These are phyloP conservation scores for Gracilinanus agilis DNA, from an alignment of 2,113 vertebrate species.

Conservation along the genomic window DNA sequence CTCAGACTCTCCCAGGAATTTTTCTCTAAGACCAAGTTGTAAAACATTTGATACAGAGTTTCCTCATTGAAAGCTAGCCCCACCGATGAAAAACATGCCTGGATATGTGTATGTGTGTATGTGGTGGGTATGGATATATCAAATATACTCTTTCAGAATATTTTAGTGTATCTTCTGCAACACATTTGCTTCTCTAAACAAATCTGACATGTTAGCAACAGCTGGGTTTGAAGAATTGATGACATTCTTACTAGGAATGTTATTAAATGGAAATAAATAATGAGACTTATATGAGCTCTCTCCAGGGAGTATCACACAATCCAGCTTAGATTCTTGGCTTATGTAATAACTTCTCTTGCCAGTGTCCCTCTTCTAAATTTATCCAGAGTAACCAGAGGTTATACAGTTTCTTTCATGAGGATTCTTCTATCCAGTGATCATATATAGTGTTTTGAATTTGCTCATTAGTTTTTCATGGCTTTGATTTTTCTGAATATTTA, in stretches of 20 bases:
- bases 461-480: neutral
- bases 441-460: neutral
- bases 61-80: neutral
- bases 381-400: neutral
- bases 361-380: slow-evolving; percentile 24
- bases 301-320: slow-evolving; percentile 36
- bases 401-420: neutral
- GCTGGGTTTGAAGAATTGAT: slow-evolving; percentile 62
- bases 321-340: slow-evolving; percentile 68
- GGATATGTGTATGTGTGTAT: neutral
- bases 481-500: neutral
- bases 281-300: slow-evolving; percentile 63
- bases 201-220: slow-evolving; percentile 69
- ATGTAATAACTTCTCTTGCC: slow-evolving; percentile 60
- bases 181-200: slow-evolving; percentile 57
- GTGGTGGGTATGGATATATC: neutral
- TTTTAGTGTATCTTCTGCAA: neutral
- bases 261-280: slow-evolving; percentile 65
- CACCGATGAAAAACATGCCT: neutral
- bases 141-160: neutral
- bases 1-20: neutral
- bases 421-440: neutral
- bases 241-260: slow-evolving; percentile 66
- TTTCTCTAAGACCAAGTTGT: neutral
- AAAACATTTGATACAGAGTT: neutral